A percentile compares a stretch with the other conserved stretches of the same genome.
Conservation (phyloP, 2,113 vertebrate genomes). For the Heterochromis multidens region DNA sequence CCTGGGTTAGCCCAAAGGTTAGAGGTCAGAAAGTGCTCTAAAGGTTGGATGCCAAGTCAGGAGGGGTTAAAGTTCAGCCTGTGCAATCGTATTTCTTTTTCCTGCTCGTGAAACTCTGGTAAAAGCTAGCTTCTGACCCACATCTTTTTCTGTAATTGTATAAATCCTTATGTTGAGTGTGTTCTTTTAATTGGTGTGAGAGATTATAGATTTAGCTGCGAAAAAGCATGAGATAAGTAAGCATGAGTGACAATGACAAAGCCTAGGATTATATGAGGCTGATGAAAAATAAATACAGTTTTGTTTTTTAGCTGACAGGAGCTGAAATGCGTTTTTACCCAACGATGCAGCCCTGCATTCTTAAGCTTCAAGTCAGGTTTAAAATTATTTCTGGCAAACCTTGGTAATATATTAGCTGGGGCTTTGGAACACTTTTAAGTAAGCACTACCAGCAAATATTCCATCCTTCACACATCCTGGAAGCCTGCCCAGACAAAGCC, state of each 20-base stretch:
- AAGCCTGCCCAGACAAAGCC: conserved; percentile 47
- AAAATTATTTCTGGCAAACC: conserved; percentile 23
- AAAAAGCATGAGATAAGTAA: neutral
- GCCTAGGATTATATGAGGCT: neutral
- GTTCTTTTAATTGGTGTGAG: neutral
- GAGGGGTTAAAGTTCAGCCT: conserved; percentile 50
- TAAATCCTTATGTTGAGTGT: neutral
- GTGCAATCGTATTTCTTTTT: conserved; percentile 43
- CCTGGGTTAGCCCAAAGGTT: conserved; percentile 53
- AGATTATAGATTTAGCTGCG: neutral
- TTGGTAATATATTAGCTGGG: conserved; percentile 17
- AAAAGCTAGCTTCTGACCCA: neutral
- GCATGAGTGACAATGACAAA: neutral
- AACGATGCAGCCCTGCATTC: neutral
- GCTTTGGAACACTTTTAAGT: conserved; percentile 38
- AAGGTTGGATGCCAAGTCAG: conserved; percentile 41
- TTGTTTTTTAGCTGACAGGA: neutral
- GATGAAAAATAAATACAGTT: neutral
- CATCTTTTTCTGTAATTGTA: neutral
- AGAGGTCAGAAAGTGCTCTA: conserved; percentile 50
- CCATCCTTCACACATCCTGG: conserved; percentile 44
- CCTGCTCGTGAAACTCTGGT: conserved; percentile 10
- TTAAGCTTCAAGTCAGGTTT: conserved; percentile 9
- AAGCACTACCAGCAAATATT: conserved; percentile 19
- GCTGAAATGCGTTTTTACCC: neutral